Percentiles rank a stretch among this genome's conserved stretches.
These are phyloP conservation scores for Acromyrmex charruanus DNA, from an alignment of 1,140 invertebrate species.

Conservation along the genomic window DNA sequence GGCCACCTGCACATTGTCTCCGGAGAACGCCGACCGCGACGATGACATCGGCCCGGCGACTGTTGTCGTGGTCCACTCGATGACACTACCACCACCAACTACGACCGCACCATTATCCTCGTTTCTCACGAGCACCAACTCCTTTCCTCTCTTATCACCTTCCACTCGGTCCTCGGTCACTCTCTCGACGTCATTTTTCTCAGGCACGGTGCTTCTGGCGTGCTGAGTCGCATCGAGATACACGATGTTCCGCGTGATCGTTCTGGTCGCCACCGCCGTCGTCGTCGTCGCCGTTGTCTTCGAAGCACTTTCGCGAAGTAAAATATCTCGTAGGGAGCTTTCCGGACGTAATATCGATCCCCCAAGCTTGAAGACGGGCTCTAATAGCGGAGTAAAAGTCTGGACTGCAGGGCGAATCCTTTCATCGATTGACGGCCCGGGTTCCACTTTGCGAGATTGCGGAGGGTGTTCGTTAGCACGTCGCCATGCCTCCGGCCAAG, in stretches of 20 bases:
- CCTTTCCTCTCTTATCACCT: slow-evolving; percentile 63
- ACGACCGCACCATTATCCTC: slow-evolving; percentile 70
- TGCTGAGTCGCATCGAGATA: slow-evolving; percentile 30
- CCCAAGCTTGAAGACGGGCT: slow-evolving; percentile 18
- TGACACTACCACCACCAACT: slow-evolving; percentile 77
- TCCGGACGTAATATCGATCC: slow-evolving; percentile 43
- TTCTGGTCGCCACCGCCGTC: slow-evolving; percentile 49
- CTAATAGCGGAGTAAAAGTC: slow-evolving; percentile 20
- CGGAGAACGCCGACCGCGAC: slow-evolving; percentile 79
- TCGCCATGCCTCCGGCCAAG: neutral
- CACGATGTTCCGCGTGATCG: slow-evolving; percentile 37
- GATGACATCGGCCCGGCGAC: slow-evolving; percentile 84
- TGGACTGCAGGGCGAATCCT: neutral
- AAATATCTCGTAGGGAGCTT: slow-evolving; percentile 27
- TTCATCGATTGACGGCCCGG: slow-evolving; percentile 4
- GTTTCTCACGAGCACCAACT: slow-evolving; percentile 65
- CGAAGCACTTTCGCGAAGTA: slow-evolving; percentile 41
- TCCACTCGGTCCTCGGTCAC: slow-evolving; percentile 61
- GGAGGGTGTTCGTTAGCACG: slow-evolving; percentile 5
- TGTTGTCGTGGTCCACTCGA: slow-evolving; percentile 79
- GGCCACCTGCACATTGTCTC: slow-evolving; percentile 80
- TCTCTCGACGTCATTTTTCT: slow-evolving; percentile 48
- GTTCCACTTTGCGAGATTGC: slow-evolving; percentile 10
- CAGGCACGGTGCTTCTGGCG: slow-evolving; percentile 28
- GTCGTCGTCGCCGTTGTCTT: slow-evolving; percentile 52